phyloP scores from a whole-genome alignment of 2,113 vertebrate genomes.

The Platichthys stellatus region DNA sequence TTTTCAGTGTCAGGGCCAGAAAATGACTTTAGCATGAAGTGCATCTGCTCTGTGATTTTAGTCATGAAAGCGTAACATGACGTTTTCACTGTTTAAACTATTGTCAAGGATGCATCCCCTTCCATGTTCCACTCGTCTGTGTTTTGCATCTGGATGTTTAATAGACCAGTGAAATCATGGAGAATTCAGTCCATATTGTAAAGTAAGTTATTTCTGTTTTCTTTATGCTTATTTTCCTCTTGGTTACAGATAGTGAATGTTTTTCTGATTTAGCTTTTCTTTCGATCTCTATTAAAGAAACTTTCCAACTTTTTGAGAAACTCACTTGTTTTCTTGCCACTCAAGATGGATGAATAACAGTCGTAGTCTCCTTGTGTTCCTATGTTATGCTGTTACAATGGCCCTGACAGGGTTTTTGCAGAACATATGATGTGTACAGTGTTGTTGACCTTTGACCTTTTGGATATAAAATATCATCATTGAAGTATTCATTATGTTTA shows the following conservation, averaged over 20 bases:
- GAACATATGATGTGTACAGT: neutral
- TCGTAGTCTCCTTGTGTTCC: neutral
- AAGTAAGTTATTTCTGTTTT: slow-evolving; percentile 24
- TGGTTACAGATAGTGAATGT: neutral
- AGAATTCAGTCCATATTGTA: slow-evolving; percentile 38
- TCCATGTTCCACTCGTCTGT: slow-evolving; percentile 47
- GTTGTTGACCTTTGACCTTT: neutral
- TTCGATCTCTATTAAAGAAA: neutral
- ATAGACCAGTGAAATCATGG: slow-evolving; percentile 34
- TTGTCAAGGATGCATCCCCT: slow-evolving; percentile 2
- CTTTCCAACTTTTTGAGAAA: neutral
- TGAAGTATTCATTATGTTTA: neutral
- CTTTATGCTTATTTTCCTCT: slow-evolving; percentile 23
- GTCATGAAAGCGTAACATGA: slow-evolving; percentile 19
- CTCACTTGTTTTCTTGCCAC: no score
- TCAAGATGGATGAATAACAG: neutral
- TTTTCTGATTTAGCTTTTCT: neutral
- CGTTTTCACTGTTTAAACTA: neutral
- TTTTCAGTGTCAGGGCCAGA: slow-evolving; percentile 38
- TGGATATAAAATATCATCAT: neutral
- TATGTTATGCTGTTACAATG: neutral
- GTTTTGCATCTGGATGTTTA: slow-evolving; percentile 55
- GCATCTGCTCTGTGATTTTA: slow-evolving; percentile 56
- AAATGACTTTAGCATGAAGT: slow-evolving; percentile 53
- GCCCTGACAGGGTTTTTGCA: neutral